Percentiles rank a stretch among this genome's conserved stretches.
Conservation (phyloP, 2,113 vertebrate genomes). For the Triplophysa tibetana region DNA sequence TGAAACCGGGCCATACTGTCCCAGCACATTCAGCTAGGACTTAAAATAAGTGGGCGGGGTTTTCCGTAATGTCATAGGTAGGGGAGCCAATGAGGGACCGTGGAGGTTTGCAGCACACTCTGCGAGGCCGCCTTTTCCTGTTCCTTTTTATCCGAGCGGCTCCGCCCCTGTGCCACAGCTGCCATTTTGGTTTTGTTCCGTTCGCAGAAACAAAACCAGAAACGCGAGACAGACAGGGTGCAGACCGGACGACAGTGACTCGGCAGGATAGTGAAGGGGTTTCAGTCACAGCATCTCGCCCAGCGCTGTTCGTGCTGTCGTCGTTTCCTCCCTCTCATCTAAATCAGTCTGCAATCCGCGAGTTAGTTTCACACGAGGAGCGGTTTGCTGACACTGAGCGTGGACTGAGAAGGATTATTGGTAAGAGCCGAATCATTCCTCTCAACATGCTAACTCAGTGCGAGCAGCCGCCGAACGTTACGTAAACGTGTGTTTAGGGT, state of each 20-base stretch:
- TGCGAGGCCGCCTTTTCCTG: slow-evolving; percentile 62
- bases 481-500: neutral
- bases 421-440: slow-evolving; percentile 66
- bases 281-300: slow-evolving; percentile 42
- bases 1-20: slow-evolving; percentile 23
- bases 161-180: slow-evolving; percentile 73
- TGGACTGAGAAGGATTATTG: slow-evolving; percentile 82
- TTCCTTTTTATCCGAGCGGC: slow-evolving; percentile 59
- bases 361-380: slow-evolving; percentile 66
- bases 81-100: slow-evolving; percentile 57
- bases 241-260: slow-evolving; percentile 73
- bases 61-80: slow-evolving; percentile 24
- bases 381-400: slow-evolving; percentile 75
- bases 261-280: slow-evolving; percentile 71
- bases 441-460: slow-evolving; percentile 16
- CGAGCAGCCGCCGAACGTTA: neutral
- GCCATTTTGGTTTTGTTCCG: slow-evolving; percentile 87
- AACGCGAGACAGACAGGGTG: slow-evolving; percentile 62
- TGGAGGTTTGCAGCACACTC: slow-evolving; percentile 37
- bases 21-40: slow-evolving; percentile 56
- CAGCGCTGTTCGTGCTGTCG: slow-evolving; percentile 29
- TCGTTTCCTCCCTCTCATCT: slow-evolving; percentile 51
- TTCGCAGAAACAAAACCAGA: slow-evolving; percentile 72
- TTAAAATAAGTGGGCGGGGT: slow-evolving; percentile 58
- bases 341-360: slow-evolving; percentile 48